Evolutionary conservation across 2,113 vertebrate species (phyloP).

Genomic region (Crotophaga sulcirostris): DNA sequence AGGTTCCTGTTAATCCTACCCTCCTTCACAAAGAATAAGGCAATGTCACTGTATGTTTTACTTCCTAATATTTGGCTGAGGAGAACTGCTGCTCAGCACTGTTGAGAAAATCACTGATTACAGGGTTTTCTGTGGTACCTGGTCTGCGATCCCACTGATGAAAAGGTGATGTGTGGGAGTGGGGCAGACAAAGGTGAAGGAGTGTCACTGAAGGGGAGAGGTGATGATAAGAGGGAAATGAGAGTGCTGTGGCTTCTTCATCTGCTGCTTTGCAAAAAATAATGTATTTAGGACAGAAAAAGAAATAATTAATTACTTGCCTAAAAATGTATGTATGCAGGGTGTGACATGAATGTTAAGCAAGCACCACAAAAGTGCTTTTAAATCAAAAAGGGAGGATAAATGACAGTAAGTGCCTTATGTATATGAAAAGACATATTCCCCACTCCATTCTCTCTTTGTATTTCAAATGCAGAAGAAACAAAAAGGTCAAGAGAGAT

Average conservation of each 20-base stretch:
- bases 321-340: background rate
- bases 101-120: background rate
- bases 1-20: background rate
- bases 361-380: background rate
- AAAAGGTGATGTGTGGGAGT: background rate
- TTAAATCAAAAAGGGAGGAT: background rate
- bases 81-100: background rate
- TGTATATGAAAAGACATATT: slow-evolving; percentile 4
- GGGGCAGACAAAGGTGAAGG: background rate
- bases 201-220: background rate
- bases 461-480: slow-evolving; percentile 42
- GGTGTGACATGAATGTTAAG: background rate
- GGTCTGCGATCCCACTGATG: background rate
- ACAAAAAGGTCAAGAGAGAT: slow-evolving; percentile 19
- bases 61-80: background rate
- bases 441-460: background rate
- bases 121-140: background rate
- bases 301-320: background rate
- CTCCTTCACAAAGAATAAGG: background rate
- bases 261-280: background rate
- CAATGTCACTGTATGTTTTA: background rate
- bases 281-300: background rate
- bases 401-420: background rate
- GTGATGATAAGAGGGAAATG: background rate
- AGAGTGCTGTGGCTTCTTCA: background rate